phyloP scores from a whole-genome alignment of 30 jellyfish, hydroid and myxozoan species.

The Cassiopea andromeda region DNA sequence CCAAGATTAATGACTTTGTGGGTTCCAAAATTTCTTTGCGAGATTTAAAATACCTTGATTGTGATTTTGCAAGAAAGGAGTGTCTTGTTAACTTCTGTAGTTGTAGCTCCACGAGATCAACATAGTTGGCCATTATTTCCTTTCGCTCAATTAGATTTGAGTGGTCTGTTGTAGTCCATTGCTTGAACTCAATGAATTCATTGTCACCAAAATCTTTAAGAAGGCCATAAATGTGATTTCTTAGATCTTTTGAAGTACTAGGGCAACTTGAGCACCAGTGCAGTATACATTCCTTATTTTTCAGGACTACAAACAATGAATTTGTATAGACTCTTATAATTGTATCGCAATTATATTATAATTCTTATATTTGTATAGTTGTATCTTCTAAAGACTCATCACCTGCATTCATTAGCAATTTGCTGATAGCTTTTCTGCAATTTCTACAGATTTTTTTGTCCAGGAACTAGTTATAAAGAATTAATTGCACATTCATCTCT shows the following conservation, averaged over 20 bases:
- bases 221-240: constrained; percentile 25
- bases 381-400: constrained; percentile 22
- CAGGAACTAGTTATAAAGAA: background rate
- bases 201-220: background rate
- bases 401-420: background rate
- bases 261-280: constrained; percentile 84
- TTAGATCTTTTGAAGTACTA: constrained; percentile 8
- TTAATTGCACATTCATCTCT: background rate
- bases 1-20: constrained; percentile 23
- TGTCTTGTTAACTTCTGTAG: constrained; percentile 36
- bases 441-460: background rate
- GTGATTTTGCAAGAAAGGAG: constrained; percentile 58
- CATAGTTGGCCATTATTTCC: constrained; percentile 15
- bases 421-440: constrained; percentile 5
- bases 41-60: constrained; percentile 39
- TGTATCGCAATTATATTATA: background rate
- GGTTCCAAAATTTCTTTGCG: constrained; percentile 26
- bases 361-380: constrained; percentile 36
- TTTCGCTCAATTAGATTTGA: constrained; percentile 7
- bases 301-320: constrained; percentile 51
- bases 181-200: constrained; percentile 24
- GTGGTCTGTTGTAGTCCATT: constrained; percentile 66
- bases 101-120: constrained; percentile 8
- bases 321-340: constrained; percentile 28
- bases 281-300: constrained; percentile 71